Base-by-base conservation (phyloP, 2,113 vertebrate genomes). In the Peromyscus maniculatus region DNA sequence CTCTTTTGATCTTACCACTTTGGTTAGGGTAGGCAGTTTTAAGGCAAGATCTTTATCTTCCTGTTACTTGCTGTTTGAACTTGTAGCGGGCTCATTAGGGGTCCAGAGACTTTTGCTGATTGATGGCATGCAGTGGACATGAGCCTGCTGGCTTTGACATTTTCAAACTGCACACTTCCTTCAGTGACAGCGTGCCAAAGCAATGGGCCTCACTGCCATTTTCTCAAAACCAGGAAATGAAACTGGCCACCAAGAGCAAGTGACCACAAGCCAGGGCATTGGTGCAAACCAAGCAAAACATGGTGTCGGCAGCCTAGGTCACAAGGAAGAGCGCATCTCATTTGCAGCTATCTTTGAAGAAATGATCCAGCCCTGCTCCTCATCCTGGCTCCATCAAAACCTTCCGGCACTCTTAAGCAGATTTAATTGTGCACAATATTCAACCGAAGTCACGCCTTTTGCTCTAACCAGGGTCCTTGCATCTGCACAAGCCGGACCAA, bases 221-320 rank as follows among this genome's bases (percentile, higher is more conserved):
- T 97, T 97, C 84, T 87, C 87, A 96, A 93, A 98, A 98, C 69
- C 92, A 98, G 98, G 98, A 98, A 98, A 88, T 0, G 98, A 98
- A 98, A 98, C 98, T 98, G 97, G 80, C 95, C 96, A 97, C 91
- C 62, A 78, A 96, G 94, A 97, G 92, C 97, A 97, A 97, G 92
- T 98, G 98, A 98, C 98, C 97, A n/a, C 79, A 87, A 82, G 91
- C 69, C 71, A 52, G 72, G 86, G 91, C 93, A 83, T 49, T 91
- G 86, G 75, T 97, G 97, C 98, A 97, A 92, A 96, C 93, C 93
- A 77, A 97, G 97, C 97, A 97, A 97, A 97, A 98, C 95, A 55
- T 15, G 31, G 28, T 57, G 21, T 87, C n/a, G 86, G 83, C 91
- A 22, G 87, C 31, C 13, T 3, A 39, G 78, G 83, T 80, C 87